Evolutionary conservation across 2,797 vertebrate genomes (phyloP), one percentile per base, ranked within the genome.

Genomic region (Ceryle rudis): DNA sequence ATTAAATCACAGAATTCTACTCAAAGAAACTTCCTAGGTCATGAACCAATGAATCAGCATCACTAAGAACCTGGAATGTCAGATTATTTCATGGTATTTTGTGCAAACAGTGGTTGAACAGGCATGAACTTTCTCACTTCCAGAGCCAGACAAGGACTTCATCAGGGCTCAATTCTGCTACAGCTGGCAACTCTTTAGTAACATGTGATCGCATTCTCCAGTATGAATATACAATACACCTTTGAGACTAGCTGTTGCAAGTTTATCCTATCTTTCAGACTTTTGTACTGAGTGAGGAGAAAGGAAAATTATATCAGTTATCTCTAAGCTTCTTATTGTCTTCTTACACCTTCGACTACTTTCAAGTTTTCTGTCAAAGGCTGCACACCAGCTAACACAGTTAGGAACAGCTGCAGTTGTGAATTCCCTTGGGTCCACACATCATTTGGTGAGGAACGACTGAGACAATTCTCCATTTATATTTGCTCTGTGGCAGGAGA

Each of bases 1-100:
- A 28, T 42, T 82, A 72, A 78, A 77, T 95, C 96, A 95, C 28
- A 88, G 90, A 96, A 65, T 86, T 71, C 89, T 82, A 86, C 25
- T 52, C 5, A 4, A 35, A 81, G 29, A 72, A 33, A 7, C 11
- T 51, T 29, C 17, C 37, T 51, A 47, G 31, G 54, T 86, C 33
- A 89, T 0, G 4, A 90, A 65, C 17, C n/a, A 94, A 89, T 0
- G 4, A 90, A 65, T 15, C n/a, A 94, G 20, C 14, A 77, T 55
- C 65, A 74, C n/a, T 66, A 58, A 67, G 31, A 81, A 81, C 20
- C 11, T 44, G 39, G 25, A 35, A 89, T 16, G 8, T 52, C 55
- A 81, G 19, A 83, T 23, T 75, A 54, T 26, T 69, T 89, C 15
- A n/a, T 61, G 49, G 37, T 64, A 37, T 75, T 31, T 65, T 4